Evolutionary conservation across 2,113 vertebrate species (phyloP), one percentile per base, ranked within the genome.

Genomic region (Oryzias celebensis): DNA sequence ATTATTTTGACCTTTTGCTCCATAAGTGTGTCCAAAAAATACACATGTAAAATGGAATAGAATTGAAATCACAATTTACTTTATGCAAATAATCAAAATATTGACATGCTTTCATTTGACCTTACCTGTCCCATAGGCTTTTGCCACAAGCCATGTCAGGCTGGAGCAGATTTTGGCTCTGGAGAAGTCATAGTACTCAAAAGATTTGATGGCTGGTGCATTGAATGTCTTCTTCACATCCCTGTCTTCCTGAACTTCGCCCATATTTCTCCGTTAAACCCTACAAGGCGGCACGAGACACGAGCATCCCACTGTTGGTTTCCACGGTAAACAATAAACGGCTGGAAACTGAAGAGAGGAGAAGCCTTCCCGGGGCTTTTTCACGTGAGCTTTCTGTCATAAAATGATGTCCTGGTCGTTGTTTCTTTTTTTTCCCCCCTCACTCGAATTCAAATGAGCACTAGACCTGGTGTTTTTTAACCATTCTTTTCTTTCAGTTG

Each of bases 61-160:
- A 28, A 28, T 28, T 28, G 26, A 20, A 20, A 20, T 20, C 20
- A 20, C 20, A 20, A 20, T 20, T 20, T 20, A 20, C 20, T 20
- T 20, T 20, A 20, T 20, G 20, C 20, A 18, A 18, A n/a, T 47
- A n/a, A n/a, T 16, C 1, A 1, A 18, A 10, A 48, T 48, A 12
- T 18, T 10, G 4, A 48, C 16, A 16, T 8, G 16, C 45, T 46
- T 22, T 36, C 47, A 28, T 43, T 1, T 56, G 72, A 80, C 75
- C 95, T 86, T 94, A 99, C 97, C 97, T 94, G 97, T 93, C 80
- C 97, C 95, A 68, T 94, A 97, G 58, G 96, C 95, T 89, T 98
- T 98, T 90, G 94, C 89, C 82, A 96, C 93, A 65, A 98, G 91
- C 97, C 97, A 99, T 80, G 94, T 93, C 76, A 99, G 92, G 86